Base-by-base conservation (phyloP, 2,113 vertebrate species). In the Haplochromis burtoni region DNA sequence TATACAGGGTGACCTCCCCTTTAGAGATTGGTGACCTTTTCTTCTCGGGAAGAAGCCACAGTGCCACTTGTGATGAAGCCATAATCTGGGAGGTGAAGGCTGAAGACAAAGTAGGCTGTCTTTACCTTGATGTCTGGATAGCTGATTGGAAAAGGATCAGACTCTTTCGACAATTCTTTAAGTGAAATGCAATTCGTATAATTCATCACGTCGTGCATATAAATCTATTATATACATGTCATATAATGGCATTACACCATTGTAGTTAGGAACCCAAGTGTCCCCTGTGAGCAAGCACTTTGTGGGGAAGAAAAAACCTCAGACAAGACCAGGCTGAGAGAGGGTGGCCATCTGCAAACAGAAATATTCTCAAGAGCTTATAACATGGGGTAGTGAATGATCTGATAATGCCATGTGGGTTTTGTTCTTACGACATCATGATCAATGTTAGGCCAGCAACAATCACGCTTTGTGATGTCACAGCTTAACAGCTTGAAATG, bases 101-200 rank as follows among this genome's bases (percentile, higher is more conserved):
- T 19, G 24, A 76, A 26, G 68, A 3, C 68, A 76, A 14, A 35
- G 24, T 19, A 7, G 33, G 51, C 13, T 10, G 73, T 76, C n/a
- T 63, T 86, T 14, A 49, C 45, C 16, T 83, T 3, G 55, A 71
- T 5, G 87, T 92, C 90, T 93, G 90, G 88, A 90, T 53, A 87
- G 61, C 59, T 68, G 53, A 85, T 26, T 85, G 63, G 88, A 87
- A 89, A 66, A 45, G 51, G 78, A 83, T 92, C 87, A 47, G 87
- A 90, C 81, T 89, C 80, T 89, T 92, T 87, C 6, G 80, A 81
- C 85, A 91, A 76, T 81, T 68, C 86, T 87, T 85, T 81, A 81
- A 83, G 85, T 87, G 78, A 90, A 88, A 88, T 80, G 80, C 49
- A 83, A 71, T 89, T 91, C 59, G 29, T 81, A 14, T 89, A 42